These are phyloP conservation scores for Heterotis niloticus DNA, from an alignment of 2,113 vertebrate species.

Conservation along the genomic window DNA sequence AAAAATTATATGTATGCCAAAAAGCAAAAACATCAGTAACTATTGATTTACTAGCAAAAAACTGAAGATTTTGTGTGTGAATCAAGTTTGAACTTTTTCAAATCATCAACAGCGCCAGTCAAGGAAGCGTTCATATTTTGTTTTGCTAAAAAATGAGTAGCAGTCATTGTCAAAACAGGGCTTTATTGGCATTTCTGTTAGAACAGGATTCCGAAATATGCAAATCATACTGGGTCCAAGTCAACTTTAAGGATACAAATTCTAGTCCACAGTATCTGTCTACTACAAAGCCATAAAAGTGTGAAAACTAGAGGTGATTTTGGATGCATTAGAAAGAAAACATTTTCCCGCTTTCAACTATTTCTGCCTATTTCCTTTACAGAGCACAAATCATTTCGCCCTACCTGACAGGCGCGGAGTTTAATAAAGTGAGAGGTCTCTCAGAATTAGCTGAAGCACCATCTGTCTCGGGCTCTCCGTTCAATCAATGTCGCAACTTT, in stretches of 20 bases:
- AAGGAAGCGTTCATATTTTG: no score
- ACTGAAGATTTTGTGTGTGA: no score
- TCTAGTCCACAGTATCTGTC: background rate
- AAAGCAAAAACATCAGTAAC: no score
- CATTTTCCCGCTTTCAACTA: background rate
- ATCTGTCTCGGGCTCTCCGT: conserved; percentile 30
- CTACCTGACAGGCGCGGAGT: conserved; percentile 11
- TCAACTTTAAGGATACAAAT: background rate
- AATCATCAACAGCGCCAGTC: no score
- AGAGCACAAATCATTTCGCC: conserved; percentile 23
- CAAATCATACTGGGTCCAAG: background rate
- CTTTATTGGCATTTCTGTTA: background rate
- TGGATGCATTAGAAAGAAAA: background rate
- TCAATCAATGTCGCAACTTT: conserved; percentile 27
- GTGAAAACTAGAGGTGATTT: background rate
- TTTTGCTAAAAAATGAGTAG: no score
- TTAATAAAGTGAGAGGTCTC: conserved; percentile 32
- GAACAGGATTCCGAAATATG: background rate
- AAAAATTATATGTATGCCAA: no score
- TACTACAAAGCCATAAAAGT: background rate
- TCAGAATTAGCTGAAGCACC: conserved; percentile 19
- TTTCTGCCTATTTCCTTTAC: background rate
- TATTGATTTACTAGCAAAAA: no score
- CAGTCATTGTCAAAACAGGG: no score
- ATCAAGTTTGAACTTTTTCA: no score